Evolutionary conservation across 2,797 vertebrate genomes (phyloP).

Genomic region (Nasua narica): DNA sequence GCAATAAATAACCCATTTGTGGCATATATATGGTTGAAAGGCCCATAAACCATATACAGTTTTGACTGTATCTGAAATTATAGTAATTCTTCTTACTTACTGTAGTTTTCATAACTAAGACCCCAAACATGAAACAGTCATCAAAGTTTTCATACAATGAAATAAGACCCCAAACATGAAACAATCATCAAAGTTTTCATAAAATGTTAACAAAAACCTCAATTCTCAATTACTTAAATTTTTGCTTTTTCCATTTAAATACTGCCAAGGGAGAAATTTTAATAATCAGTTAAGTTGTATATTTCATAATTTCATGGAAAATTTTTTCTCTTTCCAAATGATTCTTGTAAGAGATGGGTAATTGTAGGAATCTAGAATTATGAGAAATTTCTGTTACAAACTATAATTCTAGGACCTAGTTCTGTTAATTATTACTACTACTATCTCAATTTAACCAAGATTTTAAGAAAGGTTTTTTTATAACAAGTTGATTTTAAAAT

Average conservation of each 20-base stretch:
- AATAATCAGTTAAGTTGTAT: background rate
- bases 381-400: background rate
- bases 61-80: background rate
- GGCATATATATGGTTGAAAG: background rate
- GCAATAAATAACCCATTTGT: background rate
- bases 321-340: background rate
- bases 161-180: no score
- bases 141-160: background rate
- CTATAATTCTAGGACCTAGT: background rate
- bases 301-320: background rate
- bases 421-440: background rate
- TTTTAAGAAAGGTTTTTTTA: background rate
- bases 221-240: background rate
- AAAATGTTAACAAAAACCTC: background rate
- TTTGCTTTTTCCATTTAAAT: conserved; percentile 25
- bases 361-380: background rate
- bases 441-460: background rate
- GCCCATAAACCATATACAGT: background rate
- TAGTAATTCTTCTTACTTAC: background rate
- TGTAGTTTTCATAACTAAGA: background rate
- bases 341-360: background rate
- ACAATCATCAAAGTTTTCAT: background rate
- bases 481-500: background rate
- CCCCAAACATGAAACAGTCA: background rate
- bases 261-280: background rate